Evolutionary conservation across 2,113 vertebrate genomes (phyloP), one percentile per base, ranked within the genome.

Genomic region (Sander vitreus): DNA sequence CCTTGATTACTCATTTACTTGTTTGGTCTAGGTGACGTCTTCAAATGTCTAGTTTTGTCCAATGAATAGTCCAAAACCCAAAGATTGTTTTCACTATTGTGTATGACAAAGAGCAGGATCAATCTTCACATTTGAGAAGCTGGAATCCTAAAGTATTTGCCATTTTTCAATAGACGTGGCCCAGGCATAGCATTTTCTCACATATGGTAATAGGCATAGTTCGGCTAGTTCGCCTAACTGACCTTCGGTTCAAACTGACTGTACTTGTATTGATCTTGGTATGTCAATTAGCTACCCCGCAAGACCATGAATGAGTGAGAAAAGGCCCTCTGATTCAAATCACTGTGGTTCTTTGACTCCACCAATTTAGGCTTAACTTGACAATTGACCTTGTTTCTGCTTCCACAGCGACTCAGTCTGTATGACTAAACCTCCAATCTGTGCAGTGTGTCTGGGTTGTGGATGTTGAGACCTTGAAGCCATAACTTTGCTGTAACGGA

Each of bases 401-500:
- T 82, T 87, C 78, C 75, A 51, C 60, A 53, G 80, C 73, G 62
- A 60, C 85, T 87, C 62, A 5, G 51, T 72, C 72, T 76, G 30
- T 43, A 6, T 5, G 59, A 71, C 81, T 69, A 78, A 90, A 88
- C 50, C 88, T 90, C 85, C 80, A 10, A 81, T 84, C 90, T 73
- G 81, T 80, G 84, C 81, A 79, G 79, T 73, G 86, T 58, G 84
- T 77, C 73, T 81, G 67, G 72, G 72, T 76, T 71, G 55, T 59
- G 63, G 73, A 88, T 82, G 66, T 47, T 76, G 80, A 88, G 59
- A 84, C 82, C 77, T 79, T 81, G 73, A 90, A 87, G 68, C 83
- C 76, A 75, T 81, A 63, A 88, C 83, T 91, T 90, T 85, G 66
- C 88, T 76, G 72, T 47, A 81, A 91, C 59, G 11, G 80, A 79